Percentiles rank a stretch among this genome's conserved stretches.
phyloP scores from a whole-genome alignment of 2,797 vertebrate genomes.

The Stomatorhinus walkeri region DNA sequence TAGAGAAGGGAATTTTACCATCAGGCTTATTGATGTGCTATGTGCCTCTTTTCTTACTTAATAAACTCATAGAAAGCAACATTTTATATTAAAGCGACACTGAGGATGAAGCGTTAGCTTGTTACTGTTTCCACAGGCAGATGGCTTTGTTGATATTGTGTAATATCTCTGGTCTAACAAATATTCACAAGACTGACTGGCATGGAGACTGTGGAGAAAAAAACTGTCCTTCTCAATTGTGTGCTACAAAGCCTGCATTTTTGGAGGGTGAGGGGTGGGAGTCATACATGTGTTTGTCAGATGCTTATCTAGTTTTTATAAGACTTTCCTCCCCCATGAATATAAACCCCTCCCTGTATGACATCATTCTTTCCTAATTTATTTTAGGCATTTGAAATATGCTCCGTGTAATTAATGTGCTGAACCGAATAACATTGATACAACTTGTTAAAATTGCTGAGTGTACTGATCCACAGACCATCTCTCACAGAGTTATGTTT shows the following conservation, averaged over 20 bases:
- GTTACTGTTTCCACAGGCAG: background rate
- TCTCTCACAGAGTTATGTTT: background rate
- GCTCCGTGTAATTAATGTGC: background rate
- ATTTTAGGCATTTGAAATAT: background rate
- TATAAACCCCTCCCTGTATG: slow-evolving; percentile 2
- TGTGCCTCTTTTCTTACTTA: background rate
- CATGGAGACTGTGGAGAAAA: background rate
- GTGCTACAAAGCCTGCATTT: background rate
- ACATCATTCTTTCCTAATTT: background rate
- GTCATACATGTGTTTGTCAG: background rate
- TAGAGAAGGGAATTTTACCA: background rate
- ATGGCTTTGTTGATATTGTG: background rate
- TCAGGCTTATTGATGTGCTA: background rate
- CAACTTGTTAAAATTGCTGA: background rate
- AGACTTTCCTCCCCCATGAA: background rate
- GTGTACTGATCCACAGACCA: background rate
- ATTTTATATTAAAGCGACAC: background rate
- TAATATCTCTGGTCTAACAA: background rate
- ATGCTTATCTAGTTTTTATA: slow-evolving; percentile 3
- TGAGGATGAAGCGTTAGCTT: background rate
- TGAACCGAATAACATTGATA: background rate
- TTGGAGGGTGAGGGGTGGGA: background rate
- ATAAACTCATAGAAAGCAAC: background rate
- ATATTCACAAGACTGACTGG: background rate
- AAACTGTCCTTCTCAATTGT: background rate